Percentiles rank a stretch among this genome's conserved stretches.
These are phyloP conservation scores for Trachelus iudaicus DNA, from an alignment of 2,888 invertebrate genomes.

Conservation along the genomic window DNA sequence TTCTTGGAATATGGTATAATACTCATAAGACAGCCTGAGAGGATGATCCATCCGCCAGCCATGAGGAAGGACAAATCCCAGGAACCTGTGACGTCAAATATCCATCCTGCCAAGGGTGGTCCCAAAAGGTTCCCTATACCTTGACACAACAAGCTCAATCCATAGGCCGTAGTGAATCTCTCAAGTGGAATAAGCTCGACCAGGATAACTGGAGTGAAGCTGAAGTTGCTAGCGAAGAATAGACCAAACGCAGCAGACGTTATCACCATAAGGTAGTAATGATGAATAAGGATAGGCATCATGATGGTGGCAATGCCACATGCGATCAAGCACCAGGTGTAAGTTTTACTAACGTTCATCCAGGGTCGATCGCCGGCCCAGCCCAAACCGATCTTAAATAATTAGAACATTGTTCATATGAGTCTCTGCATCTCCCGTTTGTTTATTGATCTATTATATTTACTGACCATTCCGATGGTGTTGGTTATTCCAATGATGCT, in stretches of 20 bases:
- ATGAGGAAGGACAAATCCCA: slow-evolving; percentile 86
- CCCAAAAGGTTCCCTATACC: slow-evolving; percentile 93
- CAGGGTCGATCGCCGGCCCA: slow-evolving; percentile 89
- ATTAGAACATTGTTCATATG: neutral
- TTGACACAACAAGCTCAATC: slow-evolving; percentile 87
- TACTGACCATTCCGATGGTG: slow-evolving; percentile 86
- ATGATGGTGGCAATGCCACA: slow-evolving; percentile 74
- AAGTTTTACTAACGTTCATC: slow-evolving; percentile 85
- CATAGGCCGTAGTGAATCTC: slow-evolving; percentile 93
- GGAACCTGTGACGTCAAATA: slow-evolving; percentile 74
- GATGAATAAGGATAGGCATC: slow-evolving; percentile 70
- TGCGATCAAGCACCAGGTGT: slow-evolving; percentile 80
- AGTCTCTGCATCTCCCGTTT: neutral
- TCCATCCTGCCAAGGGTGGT: slow-evolving; percentile 88
- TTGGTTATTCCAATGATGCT: slow-evolving; percentile 91
- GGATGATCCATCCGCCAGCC: slow-evolving; percentile 83
- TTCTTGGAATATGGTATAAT: slow-evolving; percentile 76
- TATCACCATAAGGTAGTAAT: slow-evolving; percentile 68
- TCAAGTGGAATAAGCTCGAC: slow-evolving; percentile 90
- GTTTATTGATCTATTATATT: neutral
- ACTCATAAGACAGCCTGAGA: slow-evolving; percentile 79
- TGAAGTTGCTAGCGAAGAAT: slow-evolving; percentile 91
- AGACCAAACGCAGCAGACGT: slow-evolving; percentile 82
- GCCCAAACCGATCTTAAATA: slow-evolving; percentile 79
- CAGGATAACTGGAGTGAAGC: slow-evolving; percentile 89